A percentile compares a stretch with the other conserved stretches of the same genome.
phyloP scores from a whole-genome alignment of 2,888 invertebrate genomes.

The Agriotes lineatus region DNA sequence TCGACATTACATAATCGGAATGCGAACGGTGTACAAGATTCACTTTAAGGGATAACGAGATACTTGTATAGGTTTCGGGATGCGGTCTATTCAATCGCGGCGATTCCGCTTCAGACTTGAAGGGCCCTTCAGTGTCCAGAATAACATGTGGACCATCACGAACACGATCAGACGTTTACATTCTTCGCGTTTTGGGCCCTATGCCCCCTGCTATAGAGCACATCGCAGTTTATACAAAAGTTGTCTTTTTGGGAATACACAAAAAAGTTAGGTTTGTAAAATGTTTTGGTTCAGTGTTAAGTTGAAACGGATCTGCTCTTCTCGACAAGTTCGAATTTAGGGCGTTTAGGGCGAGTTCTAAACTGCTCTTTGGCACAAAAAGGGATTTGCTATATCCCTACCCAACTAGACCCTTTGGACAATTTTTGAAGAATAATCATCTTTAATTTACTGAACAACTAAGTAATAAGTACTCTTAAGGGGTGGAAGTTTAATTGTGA shows the following conservation, averaged over 20 bases:
- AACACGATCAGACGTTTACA: conserved; percentile 31
- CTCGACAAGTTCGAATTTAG: not conserved
- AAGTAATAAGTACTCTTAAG: not conserved
- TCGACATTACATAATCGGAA: conserved; percentile 15
- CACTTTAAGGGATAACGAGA: conserved; percentile 58
- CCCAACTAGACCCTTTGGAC: too few relatives aligned
- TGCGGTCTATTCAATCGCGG: conserved; percentile 53
- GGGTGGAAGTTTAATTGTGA: too few relatives aligned
- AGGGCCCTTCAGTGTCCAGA: conserved; percentile 57
- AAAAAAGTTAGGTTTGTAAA: conserved; percentile 31
- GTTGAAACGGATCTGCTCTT: conserved; percentile 19
- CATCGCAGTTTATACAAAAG: conserved; percentile 19
- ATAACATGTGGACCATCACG: conserved; percentile 45
- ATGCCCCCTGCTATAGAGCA: conserved; percentile 12
- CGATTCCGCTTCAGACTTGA: conserved; percentile 53
- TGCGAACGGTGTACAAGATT: conserved; percentile 34
- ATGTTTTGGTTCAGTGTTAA: conserved; percentile 29
- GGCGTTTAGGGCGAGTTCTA: not conserved
- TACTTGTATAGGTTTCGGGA: conserved; percentile 61
- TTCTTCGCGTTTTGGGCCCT: conserved; percentile 25
- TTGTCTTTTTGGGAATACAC: conserved; percentile 30
- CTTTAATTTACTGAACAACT: too few relatives aligned
- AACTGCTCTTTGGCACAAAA: not conserved
- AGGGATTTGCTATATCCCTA: too few relatives aligned
- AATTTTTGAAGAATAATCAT: too few relatives aligned